These are phyloP conservation scores for Acheta domesticus DNA, from an alignment of 2,888 invertebrate genomes.

Conservation along the genomic window DNA sequence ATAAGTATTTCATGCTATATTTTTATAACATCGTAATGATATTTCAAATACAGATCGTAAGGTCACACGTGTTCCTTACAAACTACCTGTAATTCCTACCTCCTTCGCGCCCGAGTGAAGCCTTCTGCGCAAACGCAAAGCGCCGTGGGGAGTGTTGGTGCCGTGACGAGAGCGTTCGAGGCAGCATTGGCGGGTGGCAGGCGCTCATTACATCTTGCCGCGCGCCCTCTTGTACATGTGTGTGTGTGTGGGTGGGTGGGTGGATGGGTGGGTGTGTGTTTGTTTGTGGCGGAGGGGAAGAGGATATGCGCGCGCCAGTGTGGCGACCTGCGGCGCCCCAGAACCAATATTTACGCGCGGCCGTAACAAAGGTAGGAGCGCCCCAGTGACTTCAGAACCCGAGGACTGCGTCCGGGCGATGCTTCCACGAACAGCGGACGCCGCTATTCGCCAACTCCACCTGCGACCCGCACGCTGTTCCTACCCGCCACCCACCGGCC, in stretches of 20 bases:
- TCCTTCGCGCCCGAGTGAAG: too few species aligned
- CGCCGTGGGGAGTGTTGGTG: too few species aligned
- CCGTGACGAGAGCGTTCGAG: too few species aligned
- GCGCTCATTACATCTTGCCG: conserved; percentile 3
- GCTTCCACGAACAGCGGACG: not conserved
- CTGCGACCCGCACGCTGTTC: too few species aligned
- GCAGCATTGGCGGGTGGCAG: not conserved
- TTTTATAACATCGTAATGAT: too few species aligned
- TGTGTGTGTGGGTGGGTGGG: not conserved
- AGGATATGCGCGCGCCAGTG: not conserved
- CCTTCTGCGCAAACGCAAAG: too few species aligned
- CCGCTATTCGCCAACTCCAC: too few species aligned
- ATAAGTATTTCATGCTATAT: too few species aligned
- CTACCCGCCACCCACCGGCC: too few species aligned
- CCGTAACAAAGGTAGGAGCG: conserved; percentile 21
- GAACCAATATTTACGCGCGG: conserved; percentile 23
- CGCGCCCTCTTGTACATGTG: not conserved
- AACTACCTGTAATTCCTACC: too few species aligned
- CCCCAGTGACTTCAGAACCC: not conserved
- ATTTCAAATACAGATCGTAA: too few species aligned
- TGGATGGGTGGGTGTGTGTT: not conserved
- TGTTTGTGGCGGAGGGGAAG: not conserved
- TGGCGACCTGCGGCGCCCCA: not conserved
- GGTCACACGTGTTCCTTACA: too few species aligned
- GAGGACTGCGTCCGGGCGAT: conserved; percentile 1